Evolutionary conservation across 2,797 vertebrate species (phyloP), one percentile per base, ranked within the genome.

Genomic region (Peromyscus melanophrys): DNA sequence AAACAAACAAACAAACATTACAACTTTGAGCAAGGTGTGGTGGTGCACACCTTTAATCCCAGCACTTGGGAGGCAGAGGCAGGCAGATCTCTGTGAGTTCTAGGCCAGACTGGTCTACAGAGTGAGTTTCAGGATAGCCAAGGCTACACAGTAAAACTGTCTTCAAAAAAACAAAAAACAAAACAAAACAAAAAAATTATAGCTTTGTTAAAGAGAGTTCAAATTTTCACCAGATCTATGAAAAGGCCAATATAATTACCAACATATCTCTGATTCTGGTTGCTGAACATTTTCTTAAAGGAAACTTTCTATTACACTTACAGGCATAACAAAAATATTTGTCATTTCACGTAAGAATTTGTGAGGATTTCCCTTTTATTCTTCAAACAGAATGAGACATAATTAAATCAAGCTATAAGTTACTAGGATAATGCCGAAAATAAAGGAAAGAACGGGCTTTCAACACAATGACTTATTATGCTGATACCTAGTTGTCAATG

Each of bases 301-400:
- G 73, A 4, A 78, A 88, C 82, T 61, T 89, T 78, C 40, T 88
- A 57, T 40, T 95, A 80, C 37, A 73, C 19, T 89, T 81, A 93
- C 1, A 52, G 67, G 57, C 10, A 49, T 40, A 91, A 89, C 5
- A 82, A 73, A 88, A 49, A 69, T 82, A 83, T 14, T n/a, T 92
- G 37, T 65, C 13, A 4, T 94, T 92, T 92, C 25, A 94, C 52
- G 14, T 37, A 91, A 91, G 40, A 73, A 77, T 92, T 61, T 2
- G 95, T 89, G 92, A 37, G 94, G 21, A 69, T 55, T 82, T 95
- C 49, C 78, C 55, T 61, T 94, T 92, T 76, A 29, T 76, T 69
- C n/a, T 95, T 96, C 16, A 91, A 89, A 91, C 3, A 90, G 59
- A 96, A 92, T 69, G 40, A 92, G 17, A 92, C 25, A 90, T 34